These are phyloP conservation scores for Neolamprologus ventralis DNA, from an alignment of 2,113 vertebrate genomes.

Conservation along the genomic window DNA sequence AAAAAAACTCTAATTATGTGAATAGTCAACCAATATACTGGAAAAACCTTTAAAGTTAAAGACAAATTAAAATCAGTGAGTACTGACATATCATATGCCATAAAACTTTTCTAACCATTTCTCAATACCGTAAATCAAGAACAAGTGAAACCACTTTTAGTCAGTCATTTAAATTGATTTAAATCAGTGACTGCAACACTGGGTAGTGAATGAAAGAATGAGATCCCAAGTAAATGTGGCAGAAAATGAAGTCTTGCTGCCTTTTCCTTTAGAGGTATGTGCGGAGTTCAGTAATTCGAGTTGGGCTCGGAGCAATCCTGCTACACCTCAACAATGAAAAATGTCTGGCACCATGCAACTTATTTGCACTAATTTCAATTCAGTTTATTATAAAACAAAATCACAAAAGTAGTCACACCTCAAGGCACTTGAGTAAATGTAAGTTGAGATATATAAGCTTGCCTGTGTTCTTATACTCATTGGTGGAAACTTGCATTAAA, in stretches of 20 bases:
- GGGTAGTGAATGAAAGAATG: not conserved
- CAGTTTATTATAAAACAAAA: not conserved
- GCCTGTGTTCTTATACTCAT: not conserved
- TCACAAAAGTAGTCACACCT: not conserved
- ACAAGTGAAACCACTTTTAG: not conserved
- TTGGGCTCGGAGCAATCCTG: not conserved
- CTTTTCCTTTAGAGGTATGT: not conserved
- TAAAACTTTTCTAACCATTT: not conserved
- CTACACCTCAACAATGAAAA: not conserved
- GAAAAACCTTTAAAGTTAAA: not conserved
- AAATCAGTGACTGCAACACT: not conserved
- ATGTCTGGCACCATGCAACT: not conserved
- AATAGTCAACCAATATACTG: not conserved
- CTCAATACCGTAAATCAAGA: not conserved
- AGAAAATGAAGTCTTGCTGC: fast-evolving
- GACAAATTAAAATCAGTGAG: not conserved
- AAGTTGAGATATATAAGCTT: not conserved
- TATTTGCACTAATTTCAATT: not conserved
- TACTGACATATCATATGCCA: not conserved
- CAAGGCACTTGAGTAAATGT: not conserved
- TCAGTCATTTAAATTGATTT: not conserved
- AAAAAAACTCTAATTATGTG: not conserved
- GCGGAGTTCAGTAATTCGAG: not conserved
- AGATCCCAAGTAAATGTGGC: fast-evolving
- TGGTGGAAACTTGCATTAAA: not conserved